These are phyloP conservation scores for Chelonus formosanus DNA, from an alignment of 2,888 invertebrate genomes.

Conservation along the genomic window DNA sequence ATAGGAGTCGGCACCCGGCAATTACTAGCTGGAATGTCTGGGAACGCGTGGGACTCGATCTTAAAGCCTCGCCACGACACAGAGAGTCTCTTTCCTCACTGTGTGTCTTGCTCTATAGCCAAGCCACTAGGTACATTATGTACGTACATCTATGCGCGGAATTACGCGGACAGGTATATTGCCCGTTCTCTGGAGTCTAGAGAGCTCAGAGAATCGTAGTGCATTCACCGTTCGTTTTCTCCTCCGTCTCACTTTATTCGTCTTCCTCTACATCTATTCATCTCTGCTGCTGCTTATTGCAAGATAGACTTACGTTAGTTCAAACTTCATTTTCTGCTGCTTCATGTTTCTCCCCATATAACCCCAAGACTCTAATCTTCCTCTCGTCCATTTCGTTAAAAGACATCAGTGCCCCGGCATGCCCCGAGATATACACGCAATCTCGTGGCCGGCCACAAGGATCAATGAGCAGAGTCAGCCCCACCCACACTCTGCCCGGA, in stretches of 20 bases:
- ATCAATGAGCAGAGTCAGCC: conserved; percentile 5
- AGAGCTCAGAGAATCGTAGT: no score
- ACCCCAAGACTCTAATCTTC: conserved; percentile 35
- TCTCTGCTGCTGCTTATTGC: background rate
- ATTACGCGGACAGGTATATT: conserved; percentile 37
- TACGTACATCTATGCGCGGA: conserved; percentile 41
- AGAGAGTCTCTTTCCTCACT: conserved; percentile 18
- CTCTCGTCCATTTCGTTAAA: conserved; percentile 30
- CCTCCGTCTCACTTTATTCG: background rate
- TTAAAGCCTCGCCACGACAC: conserved; percentile 50
- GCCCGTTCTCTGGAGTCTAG: background rate
- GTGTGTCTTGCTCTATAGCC: conserved; percentile 12
- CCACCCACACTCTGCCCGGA: conserved; percentile 12
- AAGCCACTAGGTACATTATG: conserved; percentile 36
- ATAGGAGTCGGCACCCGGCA: conserved; percentile 58
- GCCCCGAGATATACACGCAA: conserved; percentile 11
- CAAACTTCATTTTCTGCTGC: background rate
- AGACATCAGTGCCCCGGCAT: conserved; percentile 8
- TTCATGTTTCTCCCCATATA: background rate
- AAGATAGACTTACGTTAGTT: background rate
- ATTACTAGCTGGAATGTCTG: conserved; percentile 62
- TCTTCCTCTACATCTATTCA: conserved; percentile 5
- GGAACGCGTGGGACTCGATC: conserved; percentile 60
- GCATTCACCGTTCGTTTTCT: no score
- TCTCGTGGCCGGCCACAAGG: conserved; percentile 10